A percentile compares a stretch with the other conserved stretches of the same genome.
Evolutionary conservation across 2,888 invertebrate genomes (phyloP).

Genomic region (Blera fallax): DNA sequence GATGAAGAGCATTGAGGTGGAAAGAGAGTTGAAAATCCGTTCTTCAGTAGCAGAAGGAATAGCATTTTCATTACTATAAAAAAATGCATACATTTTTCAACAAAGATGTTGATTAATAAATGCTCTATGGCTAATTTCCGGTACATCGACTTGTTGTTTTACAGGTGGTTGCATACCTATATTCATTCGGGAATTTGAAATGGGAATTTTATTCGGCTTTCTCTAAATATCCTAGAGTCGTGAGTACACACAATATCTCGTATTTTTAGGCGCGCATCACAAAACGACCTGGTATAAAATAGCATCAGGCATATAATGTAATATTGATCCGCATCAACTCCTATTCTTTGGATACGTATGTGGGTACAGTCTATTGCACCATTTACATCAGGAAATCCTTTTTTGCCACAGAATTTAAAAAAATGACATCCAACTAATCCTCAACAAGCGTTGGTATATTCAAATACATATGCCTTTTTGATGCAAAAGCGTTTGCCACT

Average conservation of each 20-base stretch:
- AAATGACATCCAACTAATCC: not conserved
- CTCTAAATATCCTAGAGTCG: conserved; percentile 10
- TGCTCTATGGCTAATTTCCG: not conserved
- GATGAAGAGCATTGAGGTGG: too few species aligned
- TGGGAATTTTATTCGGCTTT: conserved; percentile 1
- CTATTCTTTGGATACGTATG: too few species aligned
- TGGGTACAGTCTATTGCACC: not conserved
- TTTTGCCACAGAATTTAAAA: not conserved
- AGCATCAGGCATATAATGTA: not conserved
- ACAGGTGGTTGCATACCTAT: not conserved
- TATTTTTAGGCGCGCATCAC: not conserved
- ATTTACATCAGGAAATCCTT: not conserved
- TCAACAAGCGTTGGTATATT: not conserved
- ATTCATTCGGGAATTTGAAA: not conserved
- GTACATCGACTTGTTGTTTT: not conserved
- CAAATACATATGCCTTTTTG: not conserved
- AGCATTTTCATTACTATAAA: not conserved
- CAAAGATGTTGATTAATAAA: not conserved
- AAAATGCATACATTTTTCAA: not conserved
- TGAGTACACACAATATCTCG: conserved; percentile 17
- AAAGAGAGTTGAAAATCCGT: too few species aligned
- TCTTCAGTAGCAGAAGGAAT: not conserved
- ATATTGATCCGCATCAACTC: not conserved
- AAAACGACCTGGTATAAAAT: not conserved
- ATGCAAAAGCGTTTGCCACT: not conserved